A percentile compares a stretch with the other conserved stretches of the same genome.
Evolutionary conservation across 2,888 invertebrate species (phyloP).

Genomic region (Lathronympha strigana): DNA sequence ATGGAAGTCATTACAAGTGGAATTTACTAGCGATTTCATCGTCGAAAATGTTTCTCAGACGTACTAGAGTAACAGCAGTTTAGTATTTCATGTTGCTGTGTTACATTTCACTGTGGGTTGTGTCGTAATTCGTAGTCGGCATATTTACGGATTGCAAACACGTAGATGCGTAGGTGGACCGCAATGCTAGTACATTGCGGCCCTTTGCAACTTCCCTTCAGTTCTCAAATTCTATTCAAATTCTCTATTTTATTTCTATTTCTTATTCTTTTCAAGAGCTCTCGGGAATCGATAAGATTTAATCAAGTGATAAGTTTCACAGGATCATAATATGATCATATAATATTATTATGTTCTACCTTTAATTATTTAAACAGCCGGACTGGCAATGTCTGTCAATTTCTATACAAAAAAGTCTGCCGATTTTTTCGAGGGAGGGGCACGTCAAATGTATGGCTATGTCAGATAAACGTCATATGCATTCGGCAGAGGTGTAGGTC

Average conservation of each 20-base stretch:
- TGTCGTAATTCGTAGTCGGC: slow-evolving; percentile 41
- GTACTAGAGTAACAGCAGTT: slow-evolving; percentile 44
- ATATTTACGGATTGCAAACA: slow-evolving; percentile 55
- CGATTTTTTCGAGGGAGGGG: too few species aligned
- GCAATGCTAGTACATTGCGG: slow-evolving; percentile 45
- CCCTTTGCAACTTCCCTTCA: slow-evolving; percentile 55
- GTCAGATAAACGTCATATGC: too few species aligned
- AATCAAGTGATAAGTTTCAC: slow-evolving; percentile 49
- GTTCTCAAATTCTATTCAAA: slow-evolving; percentile 71
- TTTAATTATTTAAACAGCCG: too few species aligned
- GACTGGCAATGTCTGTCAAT: too few species aligned
- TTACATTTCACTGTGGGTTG: slow-evolving; percentile 47
- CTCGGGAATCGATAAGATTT: slow-evolving; percentile 73
- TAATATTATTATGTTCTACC: too few species aligned
- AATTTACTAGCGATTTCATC: slow-evolving; percentile 49
- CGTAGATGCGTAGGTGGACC: slow-evolving; percentile 49
- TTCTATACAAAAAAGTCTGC: too few species aligned
- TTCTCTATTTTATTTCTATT: too few species aligned
- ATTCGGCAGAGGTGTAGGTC: too few species aligned
- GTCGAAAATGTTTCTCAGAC: slow-evolving; percentile 47
- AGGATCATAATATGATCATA: too few species aligned
- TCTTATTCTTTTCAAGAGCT: too few species aligned
- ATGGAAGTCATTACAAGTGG: slow-evolving; percentile 47
- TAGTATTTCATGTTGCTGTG: slow-evolving; percentile 49
- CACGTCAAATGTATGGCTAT: too few species aligned